Base-by-base conservation (phyloP, 1,140 invertebrate species). In the Heliothis subflexa region DNA sequence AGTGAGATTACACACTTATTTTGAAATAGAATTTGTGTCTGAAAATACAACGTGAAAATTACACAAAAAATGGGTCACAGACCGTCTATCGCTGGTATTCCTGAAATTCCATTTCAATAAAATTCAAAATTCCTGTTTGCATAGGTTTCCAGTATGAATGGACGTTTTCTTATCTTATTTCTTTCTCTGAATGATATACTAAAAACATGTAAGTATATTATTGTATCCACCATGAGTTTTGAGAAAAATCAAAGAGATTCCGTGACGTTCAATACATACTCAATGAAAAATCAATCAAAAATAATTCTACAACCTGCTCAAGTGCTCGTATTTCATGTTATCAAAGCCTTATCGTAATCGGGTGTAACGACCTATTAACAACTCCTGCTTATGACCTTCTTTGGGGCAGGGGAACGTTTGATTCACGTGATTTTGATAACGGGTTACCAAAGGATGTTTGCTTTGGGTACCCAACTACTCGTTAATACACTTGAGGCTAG, bases 291-390 rank as follows among this genome's bases (percentile, higher is more conserved):
- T 11, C 10, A 64, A 64, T 64, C 13, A 40, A 62, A 62, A 62
- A 16, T 62, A 16, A 52, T 12, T 25, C 18, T 5, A 13, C 45
- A 47, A 70, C 25, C 50, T 55, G 68, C 4, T 47, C 62, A 5
- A 71, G 11, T 7, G 1, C 14, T 55, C 14, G 52, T 55, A 71
- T 55, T 71, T 40, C 49, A 55, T 40, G 50, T 70, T 70, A 70
- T 70, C 66, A 52, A 50, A 28, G 2, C 5, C 68, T 71, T 71
- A 71, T 71, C 68, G n/a, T 40, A 71, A 71, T 70, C 66, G 73
- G 59, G 73, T 75, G 64, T 75, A 75, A 75, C 73, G 73, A 75
- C 73, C 73, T 18, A 64, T 61, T 64, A 61, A 47, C 40, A 61
- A 21, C 13, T 14, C 1, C 25, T n/a, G 64, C 72, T 49, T 28